phyloP scores from a whole-genome alignment of 2,797 vertebrate genomes.

The Manis crassicaudata region DNA sequence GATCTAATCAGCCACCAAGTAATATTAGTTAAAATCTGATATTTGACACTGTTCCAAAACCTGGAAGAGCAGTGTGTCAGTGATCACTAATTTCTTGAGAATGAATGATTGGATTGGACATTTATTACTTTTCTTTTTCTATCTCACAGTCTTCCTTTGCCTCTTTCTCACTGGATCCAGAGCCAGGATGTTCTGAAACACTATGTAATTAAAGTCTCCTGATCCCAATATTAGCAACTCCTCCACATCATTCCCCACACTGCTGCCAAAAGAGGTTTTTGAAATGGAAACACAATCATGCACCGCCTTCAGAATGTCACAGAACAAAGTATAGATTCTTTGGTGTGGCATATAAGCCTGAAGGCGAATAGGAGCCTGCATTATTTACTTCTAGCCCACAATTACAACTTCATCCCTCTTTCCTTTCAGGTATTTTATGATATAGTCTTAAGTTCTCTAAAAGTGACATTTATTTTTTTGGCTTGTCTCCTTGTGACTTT shows the following conservation, averaged over 20 bases:
- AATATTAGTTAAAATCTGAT: neutral
- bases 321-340: neutral
- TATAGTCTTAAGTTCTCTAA: neutral
- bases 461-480: neutral
- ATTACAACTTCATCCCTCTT: neutral
- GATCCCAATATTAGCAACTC: neutral
- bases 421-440: neutral
- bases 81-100: neutral
- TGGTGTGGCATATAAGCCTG: neutral
- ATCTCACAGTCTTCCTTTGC: neutral
- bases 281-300: neutral
- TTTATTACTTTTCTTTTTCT: neutral
- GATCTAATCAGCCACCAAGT: neutral
- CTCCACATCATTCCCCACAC: neutral
- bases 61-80: neutral
- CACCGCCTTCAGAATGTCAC: neutral
- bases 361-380: neutral
- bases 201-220: neutral
- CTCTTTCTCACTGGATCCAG: neutral
- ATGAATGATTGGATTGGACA: neutral
- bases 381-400: neutral
- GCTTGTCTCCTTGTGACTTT: neutral
- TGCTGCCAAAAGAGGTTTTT: neutral
- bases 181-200: slow-evolving; percentile 55
- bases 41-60: neutral